Evolutionary conservation across 2,888 invertebrate species (phyloP).

Genomic region (Thymelicus sylvestris): DNA sequence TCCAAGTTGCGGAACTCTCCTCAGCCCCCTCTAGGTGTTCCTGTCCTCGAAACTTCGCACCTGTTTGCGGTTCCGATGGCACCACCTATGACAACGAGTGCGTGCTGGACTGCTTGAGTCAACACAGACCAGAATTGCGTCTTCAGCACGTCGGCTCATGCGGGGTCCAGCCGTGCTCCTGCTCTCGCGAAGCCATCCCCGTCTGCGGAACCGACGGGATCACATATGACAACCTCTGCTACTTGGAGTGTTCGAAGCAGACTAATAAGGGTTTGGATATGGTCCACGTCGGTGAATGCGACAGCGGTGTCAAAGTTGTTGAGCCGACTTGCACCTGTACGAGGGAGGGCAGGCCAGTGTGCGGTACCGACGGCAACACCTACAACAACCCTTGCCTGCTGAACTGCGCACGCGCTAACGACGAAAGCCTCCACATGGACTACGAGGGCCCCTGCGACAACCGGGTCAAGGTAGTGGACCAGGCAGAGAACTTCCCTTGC

Average conservation of each 20-base stretch:
- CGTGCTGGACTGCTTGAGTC: slow-evolving; percentile 4
- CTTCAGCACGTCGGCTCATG: background rate
- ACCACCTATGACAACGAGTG: slow-evolving; percentile 23
- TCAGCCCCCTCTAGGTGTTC: background rate
- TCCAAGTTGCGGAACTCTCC: slow-evolving; percentile 16
- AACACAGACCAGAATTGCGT: background rate
- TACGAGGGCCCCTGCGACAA: slow-evolving; percentile 23
- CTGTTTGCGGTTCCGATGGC: slow-evolving; percentile 24
- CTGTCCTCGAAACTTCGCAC: slow-evolving; percentile 9
- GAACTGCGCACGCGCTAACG: slow-evolving; percentile 7
- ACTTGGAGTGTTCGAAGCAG: slow-evolving; percentile 44
- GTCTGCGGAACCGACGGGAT: slow-evolving; percentile 41
- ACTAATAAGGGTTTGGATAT: background rate
- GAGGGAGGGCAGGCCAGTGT: slow-evolving; percentile 13
- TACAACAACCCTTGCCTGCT: slow-evolving; percentile 25
- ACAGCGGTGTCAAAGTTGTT: slow-evolving; percentile 30
- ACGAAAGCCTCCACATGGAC: slow-evolving; percentile 4
- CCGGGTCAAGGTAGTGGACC: slow-evolving; percentile 34
- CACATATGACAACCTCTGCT: slow-evolving; percentile 52
- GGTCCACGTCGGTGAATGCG: background rate
- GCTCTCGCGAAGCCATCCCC: slow-evolving; percentile 26
- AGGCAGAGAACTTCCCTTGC: slow-evolving; percentile 16
- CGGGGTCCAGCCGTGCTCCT: slow-evolving; percentile 8
- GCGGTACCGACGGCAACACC: slow-evolving; percentile 27
- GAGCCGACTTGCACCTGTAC: slow-evolving; percentile 20